A percentile compares a stretch with the other conserved stretches of the same genome.
These are phyloP conservation scores for Ornithoptera priamus DNA, from an alignment of 2,888 invertebrate genomes.

Conservation along the genomic window DNA sequence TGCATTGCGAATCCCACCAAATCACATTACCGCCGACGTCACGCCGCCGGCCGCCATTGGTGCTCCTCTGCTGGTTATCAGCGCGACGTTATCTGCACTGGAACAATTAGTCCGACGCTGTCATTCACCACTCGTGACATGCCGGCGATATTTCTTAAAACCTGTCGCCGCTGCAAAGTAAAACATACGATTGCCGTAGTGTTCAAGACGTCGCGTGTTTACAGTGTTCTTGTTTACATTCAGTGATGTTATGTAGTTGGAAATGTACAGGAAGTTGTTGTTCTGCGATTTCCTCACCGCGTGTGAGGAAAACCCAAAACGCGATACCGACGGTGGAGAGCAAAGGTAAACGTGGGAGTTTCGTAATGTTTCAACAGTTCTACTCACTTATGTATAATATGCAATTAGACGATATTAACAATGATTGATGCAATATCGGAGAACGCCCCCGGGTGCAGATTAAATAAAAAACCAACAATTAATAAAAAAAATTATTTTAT, in stretches of 20 bases:
- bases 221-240: background rate
- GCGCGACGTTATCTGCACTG: conserved; percentile 53
- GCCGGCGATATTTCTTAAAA: conserved; percentile 8
- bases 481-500: too few relatives aligned
- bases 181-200: background rate
- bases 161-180: background rate
- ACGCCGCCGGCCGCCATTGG: conserved; percentile 42
- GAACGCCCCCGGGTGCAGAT: too few relatives aligned
- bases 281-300: conserved; percentile 53
- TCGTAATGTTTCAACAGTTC: too few relatives aligned
- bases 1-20: conserved; percentile 48
- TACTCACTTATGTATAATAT: too few relatives aligned
- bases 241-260: conserved; percentile 15
- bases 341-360: conserved; percentile 40
- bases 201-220: too few relatives aligned
- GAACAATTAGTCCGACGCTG: conserved; percentile 60
- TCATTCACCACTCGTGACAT: conserved; percentile 45
- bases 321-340: background rate
- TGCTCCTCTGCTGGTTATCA: conserved; percentile 53
- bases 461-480: too few relatives aligned
- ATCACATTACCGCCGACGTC: conserved; percentile 48
- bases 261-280: conserved; percentile 52
- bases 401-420: too few relatives aligned
- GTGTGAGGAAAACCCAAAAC: conserved; percentile 33
- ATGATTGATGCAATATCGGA: too few relatives aligned